Base-by-base conservation (phyloP, 2,888 invertebrate genomes). In the Prenolepis imparis region DNA sequence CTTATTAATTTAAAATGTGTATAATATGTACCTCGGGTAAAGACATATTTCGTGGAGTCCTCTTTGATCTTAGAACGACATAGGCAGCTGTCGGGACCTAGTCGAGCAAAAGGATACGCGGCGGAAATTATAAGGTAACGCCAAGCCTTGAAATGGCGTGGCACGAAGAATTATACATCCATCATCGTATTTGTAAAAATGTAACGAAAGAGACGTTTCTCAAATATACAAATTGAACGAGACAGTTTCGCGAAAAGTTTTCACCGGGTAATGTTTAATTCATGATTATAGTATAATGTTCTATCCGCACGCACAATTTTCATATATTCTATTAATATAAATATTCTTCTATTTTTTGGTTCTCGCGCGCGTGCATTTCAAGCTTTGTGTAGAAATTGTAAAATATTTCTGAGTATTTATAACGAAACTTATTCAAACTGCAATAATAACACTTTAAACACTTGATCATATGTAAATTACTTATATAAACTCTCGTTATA, bases 31-130 rank as follows among this genome's bases (percentile, higher is more conserved):
- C 18, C 11, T 21, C 8, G 5, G 36, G 21, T 63, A 48, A 64
- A 59, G 4, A 32, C 11, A 36, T 63, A 11, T 74, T 41, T 48
- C 0, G 21, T 41, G 12, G 8, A 66, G n/a, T 0, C 3, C 61
- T 61, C n/a, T 52, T 75, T 75, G 66, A 75, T 75, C 39, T 66
- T 75, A 66, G 15, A 66, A 74, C n/a, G 61, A 61, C 9, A 18
- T 3, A 74, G 15, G 44, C 4, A n/a, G 6, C 21, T 32, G 32
- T 32, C 44, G 15, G 32, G 44, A 63, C 11, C 32, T 15, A 48
- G 32, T 24, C 15, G 28, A 61, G 28, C 44, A 74, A 74, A 74
- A 74, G 61, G 44, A 63, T 74, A 32, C n/a, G 32, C 36, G 36
- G 8, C 52, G 66, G 66, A 75, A 75, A 75, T 75, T 75, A 64